Evolutionary conservation across 2,888 invertebrate species (phyloP), one percentile per base, ranked within the genome.

Genomic region (Graphium colonna): DNA sequence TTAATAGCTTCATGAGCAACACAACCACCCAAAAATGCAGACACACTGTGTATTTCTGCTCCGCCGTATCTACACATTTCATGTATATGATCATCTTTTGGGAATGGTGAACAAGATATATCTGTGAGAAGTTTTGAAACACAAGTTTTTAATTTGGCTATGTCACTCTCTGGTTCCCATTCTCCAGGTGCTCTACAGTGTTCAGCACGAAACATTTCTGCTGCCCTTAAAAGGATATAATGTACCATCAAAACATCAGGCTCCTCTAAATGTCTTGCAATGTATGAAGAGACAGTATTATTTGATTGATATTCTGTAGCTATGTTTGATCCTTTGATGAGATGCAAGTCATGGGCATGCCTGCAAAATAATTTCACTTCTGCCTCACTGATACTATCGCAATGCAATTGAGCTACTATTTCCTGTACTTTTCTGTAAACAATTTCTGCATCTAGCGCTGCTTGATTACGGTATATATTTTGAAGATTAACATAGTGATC

Each of bases 1-100:
- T 99, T 99, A 60, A 98, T 97, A 3, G 94, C 94, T 90, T 99
- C 99, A 73, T 99, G 99, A 5, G 98, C 98, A 18, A 96, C 95
- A 75, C 97, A 95, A 2, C 98, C 99, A 59, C 94, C 95, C 61
- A 98, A 89, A 75, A 96, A 96, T 4, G 99, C 95, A 9, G 98
- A 97, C 9, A 99, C 93, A 26, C 97, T 95, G 80, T 99, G 99
- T 56, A 99, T 89, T 82, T 99, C 98, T 8, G 96, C 93, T 8
- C 97, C 98, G 9, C 98, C 99, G 82, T 97, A 98, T 28, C 98
- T 93, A 73, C 97, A 97, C 87, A 98, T 94, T 88, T 98, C 98
- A 81, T 98, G 98, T 26, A 98, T 93, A 69, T 95, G 95, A 78
- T 98, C 98, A 82, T 98, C 98, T 75, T 96, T 96, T 38, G 95